Conservation (phyloP, 2,797 vertebrate genomes). For the Hydrolagus colliei region DNA sequence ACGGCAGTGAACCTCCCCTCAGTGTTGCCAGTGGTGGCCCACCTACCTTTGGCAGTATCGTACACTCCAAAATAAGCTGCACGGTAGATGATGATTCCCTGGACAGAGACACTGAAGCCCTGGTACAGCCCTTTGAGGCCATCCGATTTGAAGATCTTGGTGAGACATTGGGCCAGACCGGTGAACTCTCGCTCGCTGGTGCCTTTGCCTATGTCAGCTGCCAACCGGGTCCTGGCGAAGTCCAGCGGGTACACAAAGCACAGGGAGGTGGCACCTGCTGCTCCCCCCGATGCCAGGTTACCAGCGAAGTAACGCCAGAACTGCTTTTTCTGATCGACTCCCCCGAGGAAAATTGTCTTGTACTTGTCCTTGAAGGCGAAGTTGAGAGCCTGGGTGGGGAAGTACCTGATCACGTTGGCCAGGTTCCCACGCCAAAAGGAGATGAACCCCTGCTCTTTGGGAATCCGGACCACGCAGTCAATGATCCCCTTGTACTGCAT, state of each 20-base stretch:
- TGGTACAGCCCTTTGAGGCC: slow-evolving; percentile 85
- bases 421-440: slow-evolving; percentile 98
- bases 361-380: slow-evolving; percentile 99
- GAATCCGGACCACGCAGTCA: slow-evolving; percentile 88
- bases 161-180: slow-evolving; percentile 82
- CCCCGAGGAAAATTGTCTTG: slow-evolving; percentile 97
- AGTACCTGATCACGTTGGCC: slow-evolving; percentile 98
- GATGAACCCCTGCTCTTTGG: slow-evolving; percentile 87
- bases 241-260: slow-evolving; percentile 98
- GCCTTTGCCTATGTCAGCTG: slow-evolving; percentile 91
- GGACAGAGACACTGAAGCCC: slow-evolving; percentile 93
- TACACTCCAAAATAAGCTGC: slow-evolving; percentile 96
- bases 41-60: slow-evolving; percentile 94
- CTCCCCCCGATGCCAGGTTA: slow-evolving; percentile 89
- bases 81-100: slow-evolving; percentile 98
- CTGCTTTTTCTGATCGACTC: slow-evolving; percentile 91
- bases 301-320: slow-evolving; percentile 98
- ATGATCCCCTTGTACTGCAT: slow-evolving; percentile 96
- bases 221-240: slow-evolving; percentile 93
- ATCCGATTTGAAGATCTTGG: slow-evolving; percentile 86
- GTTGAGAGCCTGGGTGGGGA: slow-evolving; percentile 98
- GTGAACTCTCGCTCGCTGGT: slow-evolving; percentile 74
- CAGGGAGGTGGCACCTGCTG: slow-evolving; percentile 90
- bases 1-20: too few relatives aligned
- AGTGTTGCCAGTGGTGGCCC: too few relatives aligned